phyloP scores from a whole-genome alignment of 2,888 invertebrate genomes.

The Aelia acuminata region DNA sequence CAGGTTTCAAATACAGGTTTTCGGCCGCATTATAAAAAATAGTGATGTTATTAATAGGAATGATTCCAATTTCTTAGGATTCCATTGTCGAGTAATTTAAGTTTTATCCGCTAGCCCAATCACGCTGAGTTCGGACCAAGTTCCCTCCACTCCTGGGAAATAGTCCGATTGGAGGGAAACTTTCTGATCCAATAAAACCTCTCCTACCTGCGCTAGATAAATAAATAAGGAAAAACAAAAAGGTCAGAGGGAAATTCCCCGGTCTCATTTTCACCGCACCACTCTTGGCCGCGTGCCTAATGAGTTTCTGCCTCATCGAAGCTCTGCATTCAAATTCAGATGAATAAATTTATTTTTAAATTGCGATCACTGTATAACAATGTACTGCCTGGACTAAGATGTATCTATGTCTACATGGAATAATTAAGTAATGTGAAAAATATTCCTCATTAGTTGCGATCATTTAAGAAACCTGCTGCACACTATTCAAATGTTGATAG shows the following conservation, averaged over 20 bases:
- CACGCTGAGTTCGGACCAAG: background rate
- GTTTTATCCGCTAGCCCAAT: conserved; percentile 20
- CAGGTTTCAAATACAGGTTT: too few species aligned
- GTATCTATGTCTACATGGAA: too few species aligned
- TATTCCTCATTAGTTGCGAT: too few species aligned
- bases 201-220: background rate
- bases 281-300: background rate
- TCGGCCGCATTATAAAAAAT: too few species aligned
- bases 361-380: too few species aligned
- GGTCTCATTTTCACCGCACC: conserved; percentile 4
- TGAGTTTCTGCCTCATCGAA: background rate
- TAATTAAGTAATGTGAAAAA: too few species aligned
- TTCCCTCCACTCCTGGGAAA: conserved; percentile 24
- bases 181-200: conserved; percentile 22
- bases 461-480: too few species aligned
- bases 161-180: conserved; percentile 14
- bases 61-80: background rate
- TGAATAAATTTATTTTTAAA: too few species aligned
- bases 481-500: too few species aligned
- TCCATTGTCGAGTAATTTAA: background rate
- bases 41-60: background rate
- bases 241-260: conserved; percentile 38
- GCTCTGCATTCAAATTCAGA: background rate
- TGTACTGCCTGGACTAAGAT: too few species aligned
- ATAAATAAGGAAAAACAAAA: conserved; percentile 29